These are phyloP conservation scores for Electrona antarctica DNA, from an alignment of 2,113 vertebrate species.

Conservation along the genomic window DNA sequence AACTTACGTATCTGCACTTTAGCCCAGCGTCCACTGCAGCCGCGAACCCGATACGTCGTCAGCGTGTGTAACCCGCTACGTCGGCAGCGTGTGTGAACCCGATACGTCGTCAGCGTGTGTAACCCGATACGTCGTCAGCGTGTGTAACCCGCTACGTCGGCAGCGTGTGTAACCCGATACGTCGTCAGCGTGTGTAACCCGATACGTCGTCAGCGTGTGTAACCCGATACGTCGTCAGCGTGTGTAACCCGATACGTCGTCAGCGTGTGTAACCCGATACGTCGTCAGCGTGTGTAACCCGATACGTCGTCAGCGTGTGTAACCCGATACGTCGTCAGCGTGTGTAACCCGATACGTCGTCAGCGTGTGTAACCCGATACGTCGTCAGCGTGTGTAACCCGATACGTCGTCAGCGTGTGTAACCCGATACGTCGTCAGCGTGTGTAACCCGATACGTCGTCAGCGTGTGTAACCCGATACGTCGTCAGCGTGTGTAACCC, in stretches of 20 bases:
- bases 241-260: no score
- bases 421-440: not conserved
- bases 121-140: not conserved
- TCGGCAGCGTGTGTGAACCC: not conserved
- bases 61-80: no score
- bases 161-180: no score
- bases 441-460: no score
- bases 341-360: no score
- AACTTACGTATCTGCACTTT: slow-evolving; percentile 24
- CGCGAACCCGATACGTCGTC: slow-evolving; percentile 10
- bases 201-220: not conserved
- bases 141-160: no score
- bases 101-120: not conserved
- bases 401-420: not conserved
- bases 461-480: no score
- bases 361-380: no score
- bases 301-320: not conserved
- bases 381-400: not conserved
- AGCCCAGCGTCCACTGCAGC: slow-evolving; percentile 17
- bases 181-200: not conserved
- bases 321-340: not conserved
- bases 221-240: not conserved
- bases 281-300: not conserved
- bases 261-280: no score
- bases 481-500: not conserved